Evolutionary conservation across 2,888 invertebrate species (phyloP).

Genomic region (Apotomis betuletana): DNA sequence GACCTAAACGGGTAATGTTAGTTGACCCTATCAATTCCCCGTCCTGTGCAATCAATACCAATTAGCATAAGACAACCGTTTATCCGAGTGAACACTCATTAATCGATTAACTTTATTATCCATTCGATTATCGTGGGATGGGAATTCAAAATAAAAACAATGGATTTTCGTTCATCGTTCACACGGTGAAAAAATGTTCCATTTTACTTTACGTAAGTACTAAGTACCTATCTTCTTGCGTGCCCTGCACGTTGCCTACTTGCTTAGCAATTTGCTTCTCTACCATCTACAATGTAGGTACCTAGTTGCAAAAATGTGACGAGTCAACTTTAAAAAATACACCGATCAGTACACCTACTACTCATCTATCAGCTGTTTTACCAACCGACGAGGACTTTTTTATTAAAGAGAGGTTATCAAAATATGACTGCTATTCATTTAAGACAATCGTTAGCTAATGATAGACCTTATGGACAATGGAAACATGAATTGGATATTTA

Average conservation of each 20-base stretch:
- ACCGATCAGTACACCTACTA: too few relatives aligned
- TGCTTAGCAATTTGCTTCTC: too few relatives aligned
- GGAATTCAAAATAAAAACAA: conserved; percentile 18
- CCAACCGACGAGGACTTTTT: background rate
- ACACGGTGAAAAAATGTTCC: background rate
- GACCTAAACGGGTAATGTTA: background rate
- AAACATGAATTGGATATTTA: background rate
- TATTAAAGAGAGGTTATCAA: background rate
- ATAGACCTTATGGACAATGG: background rate
- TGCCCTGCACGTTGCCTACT: too few relatives aligned
- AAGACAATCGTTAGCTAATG: background rate
- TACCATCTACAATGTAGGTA: background rate
- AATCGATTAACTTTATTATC: conserved; percentile 28
- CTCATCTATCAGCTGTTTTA: background rate
- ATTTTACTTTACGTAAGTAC: background rate
- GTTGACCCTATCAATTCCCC: conserved; percentile 7
- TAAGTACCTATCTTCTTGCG: too few relatives aligned
- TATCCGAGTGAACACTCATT: conserved; percentile 33
- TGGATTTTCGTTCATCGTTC: conserved; percentile 5
- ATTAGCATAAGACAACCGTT: conserved; percentile 27
- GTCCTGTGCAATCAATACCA: conserved; percentile 27
- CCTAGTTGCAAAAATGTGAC: background rate
- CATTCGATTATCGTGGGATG: conserved; percentile 37
- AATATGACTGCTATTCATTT: background rate
- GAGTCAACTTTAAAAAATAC: background rate